A percentile compares a stretch with the other conserved stretches of the same genome.
phyloP scores from a whole-genome alignment of 2,888 invertebrate species.

The Amphiduros pacificus region DNA sequence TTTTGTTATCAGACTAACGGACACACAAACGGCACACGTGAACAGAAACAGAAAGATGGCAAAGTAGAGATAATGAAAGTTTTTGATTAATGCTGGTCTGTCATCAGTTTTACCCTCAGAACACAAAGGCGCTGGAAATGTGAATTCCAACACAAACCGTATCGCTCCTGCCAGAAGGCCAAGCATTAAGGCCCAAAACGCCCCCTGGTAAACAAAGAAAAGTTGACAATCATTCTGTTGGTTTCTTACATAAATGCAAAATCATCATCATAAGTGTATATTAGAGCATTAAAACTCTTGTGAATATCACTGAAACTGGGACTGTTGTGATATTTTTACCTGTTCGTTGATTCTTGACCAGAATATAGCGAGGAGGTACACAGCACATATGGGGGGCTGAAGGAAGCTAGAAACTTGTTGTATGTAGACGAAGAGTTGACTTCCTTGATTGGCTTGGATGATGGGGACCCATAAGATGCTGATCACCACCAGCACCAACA shows the following conservation, averaged over 20 bases:
- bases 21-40: constrained; percentile 53
- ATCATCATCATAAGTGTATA: background rate
- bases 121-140: constrained; percentile 60
- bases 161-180: constrained; percentile 61
- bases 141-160: constrained; percentile 62
- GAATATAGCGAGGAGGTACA: constrained; percentile 48
- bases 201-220: constrained; percentile 59
- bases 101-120: constrained; percentile 40
- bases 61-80: constrained; percentile 62
- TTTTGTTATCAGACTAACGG: constrained; percentile 60
- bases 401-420: constrained; percentile 53
- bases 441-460: constrained; percentile 45
- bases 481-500: constrained; percentile 45
- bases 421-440: constrained; percentile 53
- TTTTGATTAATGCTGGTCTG: constrained; percentile 42
- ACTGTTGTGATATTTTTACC: constrained; percentile 31
- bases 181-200: constrained; percentile 63
- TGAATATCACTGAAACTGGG: background rate
- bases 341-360: constrained; percentile 50
- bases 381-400: constrained; percentile 53
- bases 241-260: background rate
- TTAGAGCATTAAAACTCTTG: background rate
- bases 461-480: constrained; percentile 56
- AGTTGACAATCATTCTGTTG: too few relatives aligned
- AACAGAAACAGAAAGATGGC: constrained; percentile 61